These are phyloP conservation scores for silkworm (Bombyx mori) DNA, from an alignment of 1,140 invertebrate genomes.

Conservation along the genomic window DNA sequence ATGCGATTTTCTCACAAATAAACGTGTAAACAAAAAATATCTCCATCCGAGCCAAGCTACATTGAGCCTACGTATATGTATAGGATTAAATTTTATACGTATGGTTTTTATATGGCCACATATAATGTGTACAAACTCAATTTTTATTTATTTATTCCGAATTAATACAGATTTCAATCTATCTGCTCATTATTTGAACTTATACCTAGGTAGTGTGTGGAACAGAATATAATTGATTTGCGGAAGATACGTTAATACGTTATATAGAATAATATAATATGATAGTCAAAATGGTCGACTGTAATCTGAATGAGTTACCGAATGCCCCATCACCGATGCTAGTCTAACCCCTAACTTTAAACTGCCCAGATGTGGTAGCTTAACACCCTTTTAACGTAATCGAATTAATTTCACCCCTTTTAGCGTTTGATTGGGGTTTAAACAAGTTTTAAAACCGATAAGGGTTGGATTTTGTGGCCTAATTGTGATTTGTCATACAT, in stretches of 20 bases:
- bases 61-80: conserved; percentile 5
- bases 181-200: no score
- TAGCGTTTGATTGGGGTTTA: conserved; percentile 13
- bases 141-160: no score
- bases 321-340: no score
- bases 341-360: background rate
- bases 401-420: conserved; percentile 17
- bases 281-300: no score
- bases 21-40: conserved; percentile 28
- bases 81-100: background rate
- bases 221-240: no score
- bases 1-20: conserved; percentile 21
- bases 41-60: conserved; percentile 16
- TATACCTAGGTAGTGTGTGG: no score
- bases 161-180: no score
- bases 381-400: conserved; percentile 12
- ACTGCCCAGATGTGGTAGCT: background rate
- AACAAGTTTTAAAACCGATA: conserved; percentile 16
- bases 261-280: no score
- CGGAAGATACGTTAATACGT: no score
- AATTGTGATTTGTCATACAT: no score
- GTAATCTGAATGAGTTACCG: no score
- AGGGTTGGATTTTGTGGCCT: background rate
- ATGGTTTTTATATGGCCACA: background rate
- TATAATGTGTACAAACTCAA: no score